Base-by-base conservation (phyloP, 2,888 invertebrate genomes). In the Lepidocyrtoides sp. region DNA sequence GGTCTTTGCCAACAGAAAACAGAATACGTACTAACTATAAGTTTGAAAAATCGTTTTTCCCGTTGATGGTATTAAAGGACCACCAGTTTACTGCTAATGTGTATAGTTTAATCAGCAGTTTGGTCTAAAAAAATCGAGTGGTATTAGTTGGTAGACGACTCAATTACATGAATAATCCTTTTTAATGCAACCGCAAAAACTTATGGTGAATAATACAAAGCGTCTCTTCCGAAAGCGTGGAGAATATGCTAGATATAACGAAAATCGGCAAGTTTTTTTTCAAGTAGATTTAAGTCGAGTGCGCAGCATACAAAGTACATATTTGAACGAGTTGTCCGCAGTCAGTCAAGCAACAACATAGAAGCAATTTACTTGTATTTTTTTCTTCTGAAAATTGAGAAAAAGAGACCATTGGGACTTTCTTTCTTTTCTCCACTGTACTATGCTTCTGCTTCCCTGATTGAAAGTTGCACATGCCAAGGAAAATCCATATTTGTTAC, bases 101-200 rank as follows among this genome's bases (percentile, higher is more conserved):
- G 14, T 0, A 17, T 17, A 54, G 54, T 17, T 44, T 44, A 44
- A 44, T 44, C 44, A 12, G 17, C 51, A 51, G 51, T 51, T 51
- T 1, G 2, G 8, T 0, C 1, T 10, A 29, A 26, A 26, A 66
- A 66, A 66, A 66, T 32, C 5, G 12, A 17, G 66, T 32, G 17
- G 57, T 23, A 26, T n/a, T n/a, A n/a, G 3, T 17, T 1, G 36
- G n/a, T 14, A 72, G 69, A 41, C 66, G 69, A 72, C 32, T 32
- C 69, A 72, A 72, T 72, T 72, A 72, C 41, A 36, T 72, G 41
- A 72, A 72, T 72, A 72, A 72, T 72, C 69, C 66, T n/a, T 41
- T 17, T 41, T 72, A 20, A 32, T 72, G 20, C 41, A 41, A 17
- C 66, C 36, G 5, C 66, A 29, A 26, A 69, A 69, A 41, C 36